Conservation (phyloP, 2,113 vertebrate genomes). For the Daubentonia madagascariensis region DNA sequence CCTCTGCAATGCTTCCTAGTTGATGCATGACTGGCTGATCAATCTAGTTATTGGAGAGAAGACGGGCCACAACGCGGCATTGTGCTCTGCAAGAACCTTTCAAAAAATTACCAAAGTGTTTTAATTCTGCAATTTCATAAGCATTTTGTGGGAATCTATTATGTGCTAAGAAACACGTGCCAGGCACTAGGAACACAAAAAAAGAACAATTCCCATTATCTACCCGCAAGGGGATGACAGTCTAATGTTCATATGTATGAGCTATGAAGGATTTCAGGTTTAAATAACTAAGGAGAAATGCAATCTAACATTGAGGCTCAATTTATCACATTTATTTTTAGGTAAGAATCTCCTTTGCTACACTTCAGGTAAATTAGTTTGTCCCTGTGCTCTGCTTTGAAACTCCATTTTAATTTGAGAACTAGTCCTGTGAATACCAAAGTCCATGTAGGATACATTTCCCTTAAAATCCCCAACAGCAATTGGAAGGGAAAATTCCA, state of each 20-base stretch:
- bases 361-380: slow-evolving; percentile 68
- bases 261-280: slow-evolving; percentile 40
- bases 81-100: too few species aligned
- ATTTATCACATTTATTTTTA: slow-evolving; percentile 36
- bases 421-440: slow-evolving; percentile 69
- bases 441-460: slow-evolving; percentile 52
- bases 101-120: not conserved
- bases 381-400: slow-evolving; percentile 72
- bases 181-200: not conserved
- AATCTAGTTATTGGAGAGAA: not conserved
- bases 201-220: slow-evolving; percentile 39
- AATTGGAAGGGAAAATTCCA: slow-evolving; percentile 79
- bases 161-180: not conserved
- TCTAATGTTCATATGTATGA: slow-evolving; percentile 1
- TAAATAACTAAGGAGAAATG: slow-evolving; percentile 37
- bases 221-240: not conserved
- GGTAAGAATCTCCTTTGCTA: slow-evolving; percentile 59
- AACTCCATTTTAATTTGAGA: slow-evolving; percentile 75
- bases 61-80: not conserved
- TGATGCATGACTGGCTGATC: not conserved
- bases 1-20: not conserved
- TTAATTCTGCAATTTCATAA: not conserved
- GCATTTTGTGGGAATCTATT: not conserved
- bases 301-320: not conserved
- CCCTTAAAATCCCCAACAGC: slow-evolving; percentile 71